These are phyloP conservation scores for Erythrocercus mccallii DNA, from an alignment of 2,113 vertebrate species.

Conservation along the genomic window DNA sequence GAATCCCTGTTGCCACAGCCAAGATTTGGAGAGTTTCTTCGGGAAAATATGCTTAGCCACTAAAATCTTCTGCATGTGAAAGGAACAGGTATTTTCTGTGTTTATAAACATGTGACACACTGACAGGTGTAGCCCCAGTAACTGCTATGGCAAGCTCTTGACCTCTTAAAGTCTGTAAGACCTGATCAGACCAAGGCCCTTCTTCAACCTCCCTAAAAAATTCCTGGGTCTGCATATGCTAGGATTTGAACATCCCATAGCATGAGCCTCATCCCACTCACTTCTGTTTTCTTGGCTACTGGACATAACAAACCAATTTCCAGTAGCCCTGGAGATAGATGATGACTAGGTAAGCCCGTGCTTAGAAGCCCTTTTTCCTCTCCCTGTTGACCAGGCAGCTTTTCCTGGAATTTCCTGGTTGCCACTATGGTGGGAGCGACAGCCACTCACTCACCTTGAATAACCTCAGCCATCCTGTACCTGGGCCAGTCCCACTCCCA, in stretches of 20 bases:
- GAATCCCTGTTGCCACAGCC: not conserved
- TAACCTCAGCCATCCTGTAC: not conserved
- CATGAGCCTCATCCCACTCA: not conserved
- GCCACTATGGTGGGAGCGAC: not conserved
- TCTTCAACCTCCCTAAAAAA: not conserved
- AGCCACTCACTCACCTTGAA: not conserved
- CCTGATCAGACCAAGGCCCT: not conserved
- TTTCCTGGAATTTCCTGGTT: not conserved
- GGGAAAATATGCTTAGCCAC: not conserved
- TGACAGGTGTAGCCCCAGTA: not conserved
- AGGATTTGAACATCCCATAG: not conserved
- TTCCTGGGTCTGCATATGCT: not conserved
- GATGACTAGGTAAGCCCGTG: not conserved
- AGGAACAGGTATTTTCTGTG: not conserved
- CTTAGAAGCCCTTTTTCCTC: not conserved
- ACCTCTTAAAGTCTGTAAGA: not conserved
- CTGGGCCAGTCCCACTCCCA: not conserved
- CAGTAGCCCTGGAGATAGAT: not conserved
- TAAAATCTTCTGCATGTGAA: not conserved
- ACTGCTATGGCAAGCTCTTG: not conserved
- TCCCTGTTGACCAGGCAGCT: not conserved
- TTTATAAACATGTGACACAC: not conserved
- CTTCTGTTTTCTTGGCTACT: not conserved
- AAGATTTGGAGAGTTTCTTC: not conserved
- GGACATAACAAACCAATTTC: not conserved